A percentile compares a stretch with the other conserved stretches of the same genome.
Conservation (phyloP, 1,140 invertebrate genomes). For the honey bee (Apis mellifera) region Amel_HAv3.1 CM009936.2:13418501-13419000, state of each 20-base stretch:
- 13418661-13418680: no score
- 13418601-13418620: slow-evolving; percentile 55
- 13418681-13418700: no score
- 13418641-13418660: background rate
- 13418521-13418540: slow-evolving; percentile 40
- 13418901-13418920: slow-evolving; percentile 6
- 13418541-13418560: slow-evolving; percentile 48
- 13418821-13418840: no score
- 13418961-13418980: slow-evolving; percentile 24
- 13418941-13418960: slow-evolving; percentile 1
- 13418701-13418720: no score
- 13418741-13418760: no score
- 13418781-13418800: no score
- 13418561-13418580: slow-evolving; percentile 56
- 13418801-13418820: no score
- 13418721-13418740: no score
- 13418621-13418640: slow-evolving; percentile 35
- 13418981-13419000: slow-evolving; percentile 11
- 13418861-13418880: background rate
- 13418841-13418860: no score
- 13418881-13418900: background rate
- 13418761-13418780: no score
- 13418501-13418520: slow-evolving; percentile 56
- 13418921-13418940: slow-evolving; percentile 28
- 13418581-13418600: slow-evolving; percentile 55